phyloP scores from a whole-genome alignment of 2,888 invertebrate species.

The Diarsia brunnea region DNA sequence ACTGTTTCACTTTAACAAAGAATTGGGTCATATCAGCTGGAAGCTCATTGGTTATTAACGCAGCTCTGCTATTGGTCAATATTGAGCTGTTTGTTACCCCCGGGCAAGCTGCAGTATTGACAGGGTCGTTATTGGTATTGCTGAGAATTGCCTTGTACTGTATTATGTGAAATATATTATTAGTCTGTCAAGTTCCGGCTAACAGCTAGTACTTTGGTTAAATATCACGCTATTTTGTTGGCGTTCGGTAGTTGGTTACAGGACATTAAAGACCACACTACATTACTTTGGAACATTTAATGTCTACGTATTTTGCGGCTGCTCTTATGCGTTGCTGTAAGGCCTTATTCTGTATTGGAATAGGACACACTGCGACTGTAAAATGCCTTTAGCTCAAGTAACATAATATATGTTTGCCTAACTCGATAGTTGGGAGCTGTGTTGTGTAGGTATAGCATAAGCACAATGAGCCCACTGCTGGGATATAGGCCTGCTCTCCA shows the following conservation, averaged over 20 bases:
- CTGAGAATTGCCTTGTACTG: neutral
- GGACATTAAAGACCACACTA: neutral
- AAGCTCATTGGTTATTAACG: conserved; percentile 31
- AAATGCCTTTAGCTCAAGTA: neutral
- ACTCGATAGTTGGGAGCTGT: neutral
- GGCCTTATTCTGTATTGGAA: neutral
- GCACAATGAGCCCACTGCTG: neutral
- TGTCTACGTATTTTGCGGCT: neutral
- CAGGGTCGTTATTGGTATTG: conserved; percentile 23
- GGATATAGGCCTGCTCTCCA: neutral
- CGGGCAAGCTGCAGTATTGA: conserved; percentile 18
- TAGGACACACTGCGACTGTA: neutral
- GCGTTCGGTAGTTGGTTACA: neutral
- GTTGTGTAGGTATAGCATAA: neutral
- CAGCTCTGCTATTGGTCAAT: conserved; percentile 25
- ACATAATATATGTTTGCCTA: too few species aligned
- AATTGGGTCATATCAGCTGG: conserved; percentile 5
- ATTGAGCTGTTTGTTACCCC: conserved; percentile 16
- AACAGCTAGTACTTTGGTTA: neutral
- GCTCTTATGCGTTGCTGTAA: neutral
- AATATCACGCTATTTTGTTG: neutral
- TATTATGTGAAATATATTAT: neutral
- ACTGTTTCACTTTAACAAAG: neutral
- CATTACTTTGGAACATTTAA: neutral
- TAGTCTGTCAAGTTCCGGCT: neutral